These are phyloP conservation scores for Caenorhabditis panamensis DNA, from an alignment of 2,888 invertebrate species.

Conservation along the genomic window DNA sequence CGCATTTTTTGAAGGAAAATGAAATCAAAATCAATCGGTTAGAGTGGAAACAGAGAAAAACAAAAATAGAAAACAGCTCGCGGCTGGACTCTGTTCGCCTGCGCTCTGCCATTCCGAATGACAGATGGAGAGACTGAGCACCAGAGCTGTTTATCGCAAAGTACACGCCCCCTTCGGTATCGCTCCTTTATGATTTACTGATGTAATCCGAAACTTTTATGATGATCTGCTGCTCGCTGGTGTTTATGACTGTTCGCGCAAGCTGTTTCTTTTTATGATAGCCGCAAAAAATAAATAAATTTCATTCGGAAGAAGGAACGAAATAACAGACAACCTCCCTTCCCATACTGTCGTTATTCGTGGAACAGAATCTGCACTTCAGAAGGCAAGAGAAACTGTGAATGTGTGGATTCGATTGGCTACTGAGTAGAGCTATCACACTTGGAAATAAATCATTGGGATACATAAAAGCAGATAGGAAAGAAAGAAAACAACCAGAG, in stretches of 20 bases:
- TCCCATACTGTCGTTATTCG: conserved; percentile 6
- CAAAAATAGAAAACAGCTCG: too few relatives aligned
- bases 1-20: too few relatives aligned
- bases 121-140: too few relatives aligned
- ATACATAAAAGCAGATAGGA: not conserved
- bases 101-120: too few relatives aligned
- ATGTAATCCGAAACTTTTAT: too few relatives aligned
- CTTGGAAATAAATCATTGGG: not conserved
- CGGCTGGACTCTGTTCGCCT: not conserved
- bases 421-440: not conserved
- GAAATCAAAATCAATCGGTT: too few relatives aligned
- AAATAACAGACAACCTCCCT: not conserved
- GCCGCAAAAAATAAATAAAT: not conserved
- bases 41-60: too few relatives aligned
- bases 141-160: too few relatives aligned
- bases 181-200: too few relatives aligned
- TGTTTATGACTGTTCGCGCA: not conserved
- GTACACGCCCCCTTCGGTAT: too few relatives aligned
- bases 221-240: too few relatives aligned
- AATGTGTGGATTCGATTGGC: not conserved
- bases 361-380: not conserved
- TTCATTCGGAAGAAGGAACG: not conserved
- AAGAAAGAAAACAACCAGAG: not conserved
- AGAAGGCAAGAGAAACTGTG: conserved; percentile 14
- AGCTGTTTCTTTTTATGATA: not conserved